These are phyloP conservation scores for Peucedramus taeniatus DNA, from an alignment of 2,113 vertebrate genomes.

Conservation along the genomic window DNA sequence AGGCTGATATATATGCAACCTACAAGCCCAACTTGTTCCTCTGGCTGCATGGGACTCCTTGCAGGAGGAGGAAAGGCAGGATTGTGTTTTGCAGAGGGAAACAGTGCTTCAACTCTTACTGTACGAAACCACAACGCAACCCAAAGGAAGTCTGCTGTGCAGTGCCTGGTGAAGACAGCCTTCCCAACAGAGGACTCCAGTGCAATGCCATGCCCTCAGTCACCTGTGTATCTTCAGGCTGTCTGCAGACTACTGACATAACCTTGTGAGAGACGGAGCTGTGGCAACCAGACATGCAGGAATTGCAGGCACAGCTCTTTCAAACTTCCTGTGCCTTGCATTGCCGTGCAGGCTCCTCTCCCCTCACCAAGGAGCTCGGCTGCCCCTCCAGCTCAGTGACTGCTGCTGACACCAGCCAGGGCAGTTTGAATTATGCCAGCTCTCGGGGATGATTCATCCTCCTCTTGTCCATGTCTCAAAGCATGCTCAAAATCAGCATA, in stretches of 20 bases:
- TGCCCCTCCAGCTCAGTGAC: not conserved
- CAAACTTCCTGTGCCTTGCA: not conserved
- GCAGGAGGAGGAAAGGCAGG: not conserved
- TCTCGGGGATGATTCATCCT: not conserved
- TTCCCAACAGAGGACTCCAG: not conserved
- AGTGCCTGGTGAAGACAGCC: not conserved
- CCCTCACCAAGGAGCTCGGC: not conserved
- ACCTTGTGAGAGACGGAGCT: not conserved
- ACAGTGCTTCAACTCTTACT: not conserved
- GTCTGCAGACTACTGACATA: not conserved
- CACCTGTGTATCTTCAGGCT: not conserved
- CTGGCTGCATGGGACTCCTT: not conserved
- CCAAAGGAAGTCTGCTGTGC: not conserved
- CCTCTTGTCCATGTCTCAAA: not conserved
- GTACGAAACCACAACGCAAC: not conserved
- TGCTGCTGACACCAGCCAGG: not conserved
- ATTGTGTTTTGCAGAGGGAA: not conserved
- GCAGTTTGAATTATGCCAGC: not conserved
- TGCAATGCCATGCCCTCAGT: not conserved
- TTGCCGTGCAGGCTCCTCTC: not conserved
- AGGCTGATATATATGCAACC: not conserved
- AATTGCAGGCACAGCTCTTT: not conserved
- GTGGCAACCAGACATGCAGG: not conserved
- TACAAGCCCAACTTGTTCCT: slow-evolving; percentile 1
- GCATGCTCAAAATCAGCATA: not conserved